These are phyloP conservation scores for Leptinotarsa juncta DNA, from an alignment of 2,888 invertebrate species.

Conservation along the genomic window DNA sequence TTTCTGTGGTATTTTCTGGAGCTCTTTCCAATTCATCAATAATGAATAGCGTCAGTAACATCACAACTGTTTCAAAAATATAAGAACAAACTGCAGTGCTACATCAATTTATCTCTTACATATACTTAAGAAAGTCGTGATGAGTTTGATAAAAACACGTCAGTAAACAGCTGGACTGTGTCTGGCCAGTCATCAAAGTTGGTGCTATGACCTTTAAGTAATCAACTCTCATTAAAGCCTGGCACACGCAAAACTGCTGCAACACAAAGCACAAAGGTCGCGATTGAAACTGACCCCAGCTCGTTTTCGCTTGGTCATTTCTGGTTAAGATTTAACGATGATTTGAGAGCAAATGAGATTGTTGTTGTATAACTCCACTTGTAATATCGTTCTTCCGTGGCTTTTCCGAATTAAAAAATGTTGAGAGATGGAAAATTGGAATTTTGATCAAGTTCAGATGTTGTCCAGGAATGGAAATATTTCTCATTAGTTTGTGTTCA, in stretches of 20 bases:
- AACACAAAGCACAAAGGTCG: background rate
- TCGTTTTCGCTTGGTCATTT: slow-evolving; percentile 9
- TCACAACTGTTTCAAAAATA: too few species aligned
- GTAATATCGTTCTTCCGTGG: too few species aligned
- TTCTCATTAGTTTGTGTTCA: too few species aligned
- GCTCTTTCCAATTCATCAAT: too few species aligned
- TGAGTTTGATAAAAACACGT: background rate
- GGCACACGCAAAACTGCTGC: slow-evolving; percentile 24
- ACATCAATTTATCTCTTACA: background rate
- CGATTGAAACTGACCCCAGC: slow-evolving; percentile 18
- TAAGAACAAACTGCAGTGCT: too few species aligned
- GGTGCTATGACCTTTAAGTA: slow-evolving; percentile 15
- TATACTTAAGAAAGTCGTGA: background rate
- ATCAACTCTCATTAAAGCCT: slow-evolving; percentile 19
- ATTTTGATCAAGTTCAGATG: too few species aligned
- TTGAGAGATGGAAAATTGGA: too few species aligned
- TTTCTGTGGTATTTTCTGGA: too few species aligned
- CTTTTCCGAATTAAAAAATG: too few species aligned
- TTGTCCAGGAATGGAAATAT: too few species aligned
- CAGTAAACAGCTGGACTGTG: background rate
- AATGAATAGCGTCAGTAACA: too few species aligned
- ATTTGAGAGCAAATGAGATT: background rate
- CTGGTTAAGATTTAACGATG: background rate
- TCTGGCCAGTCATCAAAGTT: slow-evolving; percentile 12
- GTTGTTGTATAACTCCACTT: too few species aligned